These are phyloP conservation scores for Pseudococcus viburni DNA, from an alignment of 2,888 invertebrate genomes.

Conservation along the genomic window DNA sequence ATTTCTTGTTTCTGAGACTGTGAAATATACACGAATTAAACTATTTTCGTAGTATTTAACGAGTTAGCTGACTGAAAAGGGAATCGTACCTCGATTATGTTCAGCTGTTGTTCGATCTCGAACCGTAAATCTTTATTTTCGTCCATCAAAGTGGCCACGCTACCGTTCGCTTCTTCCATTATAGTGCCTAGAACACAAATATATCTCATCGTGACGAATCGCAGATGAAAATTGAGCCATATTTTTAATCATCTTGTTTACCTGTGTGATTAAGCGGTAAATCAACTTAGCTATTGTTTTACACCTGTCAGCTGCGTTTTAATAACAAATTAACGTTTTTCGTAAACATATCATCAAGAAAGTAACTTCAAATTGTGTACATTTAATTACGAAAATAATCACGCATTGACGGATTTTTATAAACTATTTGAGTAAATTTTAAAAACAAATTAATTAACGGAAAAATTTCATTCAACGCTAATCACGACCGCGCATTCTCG, in stretches of 20 bases:
- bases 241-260: conserved; percentile 28
- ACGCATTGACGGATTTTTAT: background rate
- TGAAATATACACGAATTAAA: background rate
- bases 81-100: conserved; percentile 57
- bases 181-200: background rate
- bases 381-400: conserved; percentile 5
- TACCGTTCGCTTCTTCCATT: conserved; percentile 35
- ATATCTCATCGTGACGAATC: background rate
- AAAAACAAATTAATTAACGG: conserved; percentile 60
- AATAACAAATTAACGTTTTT: conserved; percentile 18
- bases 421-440: conserved; percentile 2
- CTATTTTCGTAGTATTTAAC: too few species aligned
- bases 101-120: conserved; percentile 62
- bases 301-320: conserved; percentile 42
- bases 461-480: conserved; percentile 60
- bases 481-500: conserved; percentile 61
- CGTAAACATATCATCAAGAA: conserved; percentile 37
- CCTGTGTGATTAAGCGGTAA: conserved; percentile 53
- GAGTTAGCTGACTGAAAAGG: background rate
- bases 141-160: conserved; percentile 50
- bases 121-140: conserved; percentile 63
- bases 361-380: background rate
- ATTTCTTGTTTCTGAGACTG: conserved; percentile 65
- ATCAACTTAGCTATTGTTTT: conserved; percentile 31
- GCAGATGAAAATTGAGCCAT: background rate